Evolutionary conservation across 2,888 invertebrate species (phyloP).

Genomic region (Philonicus albiceps): DNA sequence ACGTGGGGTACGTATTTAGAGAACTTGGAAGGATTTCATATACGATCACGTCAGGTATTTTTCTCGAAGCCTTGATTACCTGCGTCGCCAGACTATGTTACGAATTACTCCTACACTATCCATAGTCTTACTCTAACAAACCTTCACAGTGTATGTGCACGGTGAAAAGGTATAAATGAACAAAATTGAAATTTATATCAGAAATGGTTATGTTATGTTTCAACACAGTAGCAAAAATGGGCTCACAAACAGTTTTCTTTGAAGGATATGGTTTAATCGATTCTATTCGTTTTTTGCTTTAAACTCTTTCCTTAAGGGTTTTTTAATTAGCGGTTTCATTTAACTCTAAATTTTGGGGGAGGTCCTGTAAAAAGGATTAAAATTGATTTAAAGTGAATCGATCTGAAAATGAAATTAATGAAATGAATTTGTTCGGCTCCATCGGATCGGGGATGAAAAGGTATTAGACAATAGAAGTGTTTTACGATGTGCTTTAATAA

Average conservation of each 20-base stretch:
- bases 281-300: background rate
- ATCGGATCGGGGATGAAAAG: background rate
- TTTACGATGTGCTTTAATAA: background rate
- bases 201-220: background rate
- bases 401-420: background rate
- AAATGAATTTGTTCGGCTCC: background rate
- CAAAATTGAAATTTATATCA: background rate
- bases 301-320: background rate
- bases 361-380: conserved; percentile 20
- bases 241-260: background rate
- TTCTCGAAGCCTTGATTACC: background rate
- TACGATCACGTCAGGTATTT: background rate
- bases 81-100: background rate
- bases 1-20: background rate
- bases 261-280: background rate
- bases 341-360: background rate
- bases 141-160: background rate
- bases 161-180: background rate
- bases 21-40: background rate
- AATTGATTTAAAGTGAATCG: conserved; percentile 30
- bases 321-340: conserved; percentile 25
- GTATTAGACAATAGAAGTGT: background rate
- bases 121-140: background rate
- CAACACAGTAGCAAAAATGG: conserved; percentile 1
- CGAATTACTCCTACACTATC: background rate